phyloP scores from a whole-genome alignment of 1,140 invertebrate genomes.

The Sitophilus oryzae region DNA sequence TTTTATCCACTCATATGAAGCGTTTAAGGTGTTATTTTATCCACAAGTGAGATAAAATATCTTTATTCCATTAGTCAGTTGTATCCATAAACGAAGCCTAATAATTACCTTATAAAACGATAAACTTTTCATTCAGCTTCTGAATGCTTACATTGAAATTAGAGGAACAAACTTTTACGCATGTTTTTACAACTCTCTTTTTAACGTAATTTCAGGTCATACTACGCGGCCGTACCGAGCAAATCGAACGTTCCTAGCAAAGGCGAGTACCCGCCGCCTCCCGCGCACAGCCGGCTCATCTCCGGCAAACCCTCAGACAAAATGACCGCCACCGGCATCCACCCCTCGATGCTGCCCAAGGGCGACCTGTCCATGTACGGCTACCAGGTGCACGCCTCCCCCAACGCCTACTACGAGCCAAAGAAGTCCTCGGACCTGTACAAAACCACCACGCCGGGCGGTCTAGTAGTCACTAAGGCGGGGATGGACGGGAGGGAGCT shows the following conservation, averaged over 20 bases:
- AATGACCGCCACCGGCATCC: slow-evolving; percentile 42
- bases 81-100: no score
- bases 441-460: slow-evolving; percentile 43
- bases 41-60: no score
- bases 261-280: slow-evolving; percentile 54
- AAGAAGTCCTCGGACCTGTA: slow-evolving; percentile 32
- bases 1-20: no score
- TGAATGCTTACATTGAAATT: no score
- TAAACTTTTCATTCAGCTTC: no score
- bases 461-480: slow-evolving; percentile 42
- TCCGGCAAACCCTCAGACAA: slow-evolving; percentile 51
- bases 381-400: slow-evolving; percentile 58
- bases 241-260: slow-evolving; percentile 47
- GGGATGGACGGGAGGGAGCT: slow-evolving; percentile 47
- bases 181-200: no score
- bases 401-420: slow-evolving; percentile 41
- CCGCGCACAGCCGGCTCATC: slow-evolving; percentile 51
- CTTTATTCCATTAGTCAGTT: no score
- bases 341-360: slow-evolving; percentile 46
- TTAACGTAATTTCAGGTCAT: slow-evolving; percentile 16
- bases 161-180: no score
- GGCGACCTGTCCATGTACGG: slow-evolving; percentile 64
- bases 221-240: slow-evolving; percentile 33
- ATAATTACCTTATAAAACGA: no score
- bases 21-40: no score